Conservation (phyloP, 2,113 vertebrate genomes). For the Caranx melampygus region DNA sequence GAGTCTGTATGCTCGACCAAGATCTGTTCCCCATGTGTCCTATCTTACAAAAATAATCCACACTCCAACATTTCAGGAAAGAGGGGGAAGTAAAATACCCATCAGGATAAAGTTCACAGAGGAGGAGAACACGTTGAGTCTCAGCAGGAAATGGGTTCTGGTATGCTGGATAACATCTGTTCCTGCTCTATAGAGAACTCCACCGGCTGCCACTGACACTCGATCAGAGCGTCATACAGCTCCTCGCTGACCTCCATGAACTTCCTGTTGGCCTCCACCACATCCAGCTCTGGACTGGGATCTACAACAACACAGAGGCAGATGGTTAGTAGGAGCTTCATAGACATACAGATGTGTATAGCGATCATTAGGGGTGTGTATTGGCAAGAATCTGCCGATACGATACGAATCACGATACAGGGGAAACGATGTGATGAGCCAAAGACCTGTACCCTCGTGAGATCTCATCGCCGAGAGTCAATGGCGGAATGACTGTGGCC, state of each 20-base stretch:
- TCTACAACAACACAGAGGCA: conserved; percentile 79
- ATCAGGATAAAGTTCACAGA: background rate
- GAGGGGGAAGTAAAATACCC: background rate
- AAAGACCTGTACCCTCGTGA: too few relatives aligned
- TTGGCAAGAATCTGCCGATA: too few relatives aligned
- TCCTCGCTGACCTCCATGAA: conserved; percentile 96
- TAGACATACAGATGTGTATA: too few relatives aligned
- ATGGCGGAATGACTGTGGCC: too few relatives aligned
- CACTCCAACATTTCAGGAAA: background rate
- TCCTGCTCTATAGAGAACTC: conserved; percentile 86
- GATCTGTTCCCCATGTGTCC: background rate
- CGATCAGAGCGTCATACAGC: conserved; percentile 91
- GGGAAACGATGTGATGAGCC: too few relatives aligned
- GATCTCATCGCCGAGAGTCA: too few relatives aligned
- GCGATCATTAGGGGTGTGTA: background rate
- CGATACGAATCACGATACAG: too few relatives aligned
- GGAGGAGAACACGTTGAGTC: background rate
- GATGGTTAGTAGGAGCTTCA: background rate
- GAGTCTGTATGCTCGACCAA: background rate
- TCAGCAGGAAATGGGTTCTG: conserved; percentile 72
- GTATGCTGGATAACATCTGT: conserved; percentile 53
- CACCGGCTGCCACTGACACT: conserved; percentile 91
- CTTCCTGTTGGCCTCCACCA: conserved; percentile 89
- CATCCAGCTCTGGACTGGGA: conserved; percentile 87
- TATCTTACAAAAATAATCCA: background rate